A percentile compares a stretch with the other conserved stretches of the same genome.
phyloP scores from a whole-genome alignment of 1,140 invertebrate genomes.

The Pantala flavescens region DNA sequence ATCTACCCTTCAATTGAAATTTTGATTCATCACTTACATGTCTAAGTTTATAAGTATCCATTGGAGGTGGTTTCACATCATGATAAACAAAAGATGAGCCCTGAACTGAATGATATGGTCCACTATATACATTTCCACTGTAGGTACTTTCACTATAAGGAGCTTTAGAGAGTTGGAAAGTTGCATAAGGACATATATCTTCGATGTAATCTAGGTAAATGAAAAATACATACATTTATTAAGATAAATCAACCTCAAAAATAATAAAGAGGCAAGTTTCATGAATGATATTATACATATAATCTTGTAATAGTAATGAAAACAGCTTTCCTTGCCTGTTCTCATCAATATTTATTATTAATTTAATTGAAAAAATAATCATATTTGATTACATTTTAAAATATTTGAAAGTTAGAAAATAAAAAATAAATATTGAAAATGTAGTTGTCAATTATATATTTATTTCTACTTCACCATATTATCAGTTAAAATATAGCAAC shows the following conservation, averaged over 20 bases:
- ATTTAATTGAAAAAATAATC: no score
- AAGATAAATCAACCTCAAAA: background rate
- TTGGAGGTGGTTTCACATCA: constrained; percentile 48
- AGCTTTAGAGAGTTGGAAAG: constrained; percentile 77
- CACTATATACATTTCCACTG: constrained; percentile 76
- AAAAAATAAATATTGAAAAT: no score
- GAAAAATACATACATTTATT: background rate
- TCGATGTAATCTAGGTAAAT: constrained; percentile 63
- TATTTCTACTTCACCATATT: no score
- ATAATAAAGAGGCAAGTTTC: background rate
- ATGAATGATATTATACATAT: no score
- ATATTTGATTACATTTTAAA: no score
- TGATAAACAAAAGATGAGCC: constrained; percentile 79
- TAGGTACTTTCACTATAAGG: constrained; percentile 79
- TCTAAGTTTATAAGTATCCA: constrained; percentile 44
- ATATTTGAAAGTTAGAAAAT: no score
- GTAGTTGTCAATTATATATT: no score
- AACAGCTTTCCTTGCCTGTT: no score
- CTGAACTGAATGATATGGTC: constrained; percentile 71
- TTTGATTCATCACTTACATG: constrained; percentile 35
- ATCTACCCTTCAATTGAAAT: no score
- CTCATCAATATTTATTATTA: no score
- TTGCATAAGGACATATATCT: constrained; percentile 83
- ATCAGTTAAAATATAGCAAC: no score
- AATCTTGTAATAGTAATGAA: no score